phyloP scores from a whole-genome alignment of 2,113 vertebrate genomes.

The Lagopus leucura region DNA sequence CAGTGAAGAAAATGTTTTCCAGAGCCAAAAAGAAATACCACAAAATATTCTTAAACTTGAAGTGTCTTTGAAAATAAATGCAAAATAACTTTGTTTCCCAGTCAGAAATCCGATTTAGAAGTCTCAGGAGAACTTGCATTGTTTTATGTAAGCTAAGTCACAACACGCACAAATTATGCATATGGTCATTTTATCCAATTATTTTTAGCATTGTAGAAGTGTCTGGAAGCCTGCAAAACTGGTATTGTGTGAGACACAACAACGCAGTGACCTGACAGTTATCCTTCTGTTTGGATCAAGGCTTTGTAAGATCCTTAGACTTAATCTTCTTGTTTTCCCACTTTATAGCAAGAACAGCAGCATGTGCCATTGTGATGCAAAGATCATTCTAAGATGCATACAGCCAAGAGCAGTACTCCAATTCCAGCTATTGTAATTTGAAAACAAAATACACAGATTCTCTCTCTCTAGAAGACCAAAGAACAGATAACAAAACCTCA shows the following conservation, averaged over 20 bases:
- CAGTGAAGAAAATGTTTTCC: conserved; percentile 52
- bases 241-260: neutral
- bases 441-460: neutral
- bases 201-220: neutral
- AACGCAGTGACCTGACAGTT: neutral
- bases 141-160: neutral
- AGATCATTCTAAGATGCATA: neutral
- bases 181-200: neutral
- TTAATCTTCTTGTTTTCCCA: neutral
- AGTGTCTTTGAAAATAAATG: neutral
- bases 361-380: neutral
- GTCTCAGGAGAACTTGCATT: neutral
- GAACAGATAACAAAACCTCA: neutral
- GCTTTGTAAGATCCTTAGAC: neutral
- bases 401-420: neutral
- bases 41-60: neutral
- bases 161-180: neutral
- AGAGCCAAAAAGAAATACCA: conserved; percentile 23
- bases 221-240: neutral
- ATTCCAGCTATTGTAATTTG: neutral
- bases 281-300: neutral
- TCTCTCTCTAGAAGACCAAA: neutral
- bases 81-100: neutral
- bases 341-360: neutral
- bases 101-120: neutral